phyloP scores from a whole-genome alignment of 2,113 vertebrate species.

The Lynx canadensis region DNA sequence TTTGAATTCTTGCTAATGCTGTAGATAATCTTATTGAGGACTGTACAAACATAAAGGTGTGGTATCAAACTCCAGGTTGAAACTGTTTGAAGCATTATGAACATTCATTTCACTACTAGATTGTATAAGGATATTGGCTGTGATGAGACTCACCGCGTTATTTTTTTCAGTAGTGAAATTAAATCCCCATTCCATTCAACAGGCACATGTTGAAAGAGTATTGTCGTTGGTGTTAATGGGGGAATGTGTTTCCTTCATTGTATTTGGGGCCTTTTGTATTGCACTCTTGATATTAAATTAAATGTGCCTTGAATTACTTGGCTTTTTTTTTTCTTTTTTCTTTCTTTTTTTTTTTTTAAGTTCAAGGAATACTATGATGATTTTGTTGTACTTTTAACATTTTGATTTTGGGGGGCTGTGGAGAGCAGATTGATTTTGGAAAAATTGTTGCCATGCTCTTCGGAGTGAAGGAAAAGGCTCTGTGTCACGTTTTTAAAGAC shows the following conservation, averaged over 20 bases:
- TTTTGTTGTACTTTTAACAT: conserved; percentile 83
- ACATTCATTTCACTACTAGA: conserved; percentile 84
- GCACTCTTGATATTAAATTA: conserved; percentile 83
- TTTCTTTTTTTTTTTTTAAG: conserved; percentile 73
- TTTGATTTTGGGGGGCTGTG: conserved; percentile 67
- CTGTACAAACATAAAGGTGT: conserved; percentile 84
- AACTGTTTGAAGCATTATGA: conserved; percentile 81
- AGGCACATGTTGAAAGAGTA: conserved; percentile 81
- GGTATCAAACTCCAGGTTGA: conserved; percentile 79
- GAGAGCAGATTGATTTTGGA: conserved; percentile 74
- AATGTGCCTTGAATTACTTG: conserved; percentile 89
- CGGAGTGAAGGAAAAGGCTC: conserved; percentile 70
- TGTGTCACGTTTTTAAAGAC: conserved; percentile 67
- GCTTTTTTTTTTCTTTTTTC: conserved; percentile 68
- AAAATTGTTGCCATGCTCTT: conserved; percentile 76
- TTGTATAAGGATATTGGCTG: conserved; percentile 84
- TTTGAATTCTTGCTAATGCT: conserved; percentile 84
- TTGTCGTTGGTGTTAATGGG: conserved; percentile 85
- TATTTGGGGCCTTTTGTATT: conserved; percentile 86
- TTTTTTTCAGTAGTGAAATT: conserved; percentile 80
- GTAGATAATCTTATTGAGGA: conserved; percentile 83
- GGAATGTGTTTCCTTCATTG: conserved; percentile 85
- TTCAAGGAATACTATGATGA: conserved; percentile 85
- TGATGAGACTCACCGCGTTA: conserved; percentile 79
- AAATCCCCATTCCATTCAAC: conserved; percentile 72